Base-by-base conservation (phyloP, 2,888 invertebrate genomes). In the Pedicia rivosa region DNA sequence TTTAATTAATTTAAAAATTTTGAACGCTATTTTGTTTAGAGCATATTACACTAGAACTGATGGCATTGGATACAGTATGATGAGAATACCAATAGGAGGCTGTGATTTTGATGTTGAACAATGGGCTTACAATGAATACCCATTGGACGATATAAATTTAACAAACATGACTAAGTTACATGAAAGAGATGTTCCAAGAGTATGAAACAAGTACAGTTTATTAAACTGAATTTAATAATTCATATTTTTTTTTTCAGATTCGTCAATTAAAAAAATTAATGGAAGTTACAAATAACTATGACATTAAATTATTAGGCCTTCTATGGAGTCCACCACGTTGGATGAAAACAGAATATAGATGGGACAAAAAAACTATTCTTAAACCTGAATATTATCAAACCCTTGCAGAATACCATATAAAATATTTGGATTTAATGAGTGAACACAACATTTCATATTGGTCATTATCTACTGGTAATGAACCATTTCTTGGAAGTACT, bases 391-490 rank as follows among this genome's bases (percentile, higher is more conserved):
- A 73, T 55, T 88, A 78, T 54, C 78, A 83, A 54, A 53, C 74
- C 0, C 92, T 78, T 66, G 87, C 87, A 0, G 65, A 84, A 45
- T 92, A 91, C 52, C 74, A 81, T 52, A 49, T 84, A 3, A 79
- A 72, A 54, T 88, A 86, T 63, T 57, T 92, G 27, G 72, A 86
- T 45, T 72, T 70, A 37, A 91, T 91, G 58, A 64, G 68, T 41
- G 65, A 69, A 20, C 59, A 73, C n/a, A 73, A 73, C 12, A 57
- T 73, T 28, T 58, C 67, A 3, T 72, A 81, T 44, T 94, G 91
- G 91, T 84, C 77, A 0, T 61, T 91, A 22, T 82, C 90, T 1
- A 79, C 83, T 0, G 84, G 87, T 16, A 92, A 92, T 54, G 91
- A 94, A 54, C 91, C 92, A 0, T 50, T 70, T 4, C 75, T 78